phyloP scores from a whole-genome alignment of 2,888 invertebrate genomes.

The Ischnura elegans region DNA sequence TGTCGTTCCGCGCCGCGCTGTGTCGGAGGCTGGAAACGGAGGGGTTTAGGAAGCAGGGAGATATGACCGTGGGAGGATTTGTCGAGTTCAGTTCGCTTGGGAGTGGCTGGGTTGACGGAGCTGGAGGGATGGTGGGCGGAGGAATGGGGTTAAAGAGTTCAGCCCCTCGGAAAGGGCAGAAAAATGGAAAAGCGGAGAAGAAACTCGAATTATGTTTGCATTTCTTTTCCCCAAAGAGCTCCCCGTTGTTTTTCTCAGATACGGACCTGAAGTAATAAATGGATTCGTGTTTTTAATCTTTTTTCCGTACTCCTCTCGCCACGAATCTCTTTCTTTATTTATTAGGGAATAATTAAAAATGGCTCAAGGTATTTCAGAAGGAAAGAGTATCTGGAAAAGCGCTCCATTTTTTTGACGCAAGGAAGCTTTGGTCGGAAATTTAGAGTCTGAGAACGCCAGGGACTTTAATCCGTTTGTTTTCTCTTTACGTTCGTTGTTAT shows the following conservation, averaged over 20 bases:
- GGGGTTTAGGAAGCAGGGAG: neutral
- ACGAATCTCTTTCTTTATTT: too few species aligned
- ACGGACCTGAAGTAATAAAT: constrained; percentile 5
- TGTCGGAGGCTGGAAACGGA: neutral
- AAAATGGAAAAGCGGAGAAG: neutral
- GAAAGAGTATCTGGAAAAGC: neutral
- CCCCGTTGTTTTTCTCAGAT: neutral
- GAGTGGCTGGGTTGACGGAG: neutral
- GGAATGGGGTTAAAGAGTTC: neutral
- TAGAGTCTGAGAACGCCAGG: neutral
- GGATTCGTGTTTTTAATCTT: neutral
- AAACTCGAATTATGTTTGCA: constrained; percentile 27
- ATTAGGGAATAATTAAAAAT: constrained; percentile 31
- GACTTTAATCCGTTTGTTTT: neutral
- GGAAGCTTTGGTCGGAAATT: neutral
- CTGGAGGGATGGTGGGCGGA: neutral
- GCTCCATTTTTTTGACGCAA: neutral
- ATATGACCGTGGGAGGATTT: neutral
- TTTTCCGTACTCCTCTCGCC: neutral
- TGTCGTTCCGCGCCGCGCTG: neutral
- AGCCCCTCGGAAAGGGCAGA: neutral
- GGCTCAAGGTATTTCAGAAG: neutral
- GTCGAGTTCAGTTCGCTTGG: neutral
- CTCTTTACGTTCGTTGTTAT: too few species aligned
- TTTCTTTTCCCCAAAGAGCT: neutral